These are phyloP conservation scores for Camelus dromedarius DNA, from an alignment of 2,113 vertebrate species.

Conservation along the genomic window DNA sequence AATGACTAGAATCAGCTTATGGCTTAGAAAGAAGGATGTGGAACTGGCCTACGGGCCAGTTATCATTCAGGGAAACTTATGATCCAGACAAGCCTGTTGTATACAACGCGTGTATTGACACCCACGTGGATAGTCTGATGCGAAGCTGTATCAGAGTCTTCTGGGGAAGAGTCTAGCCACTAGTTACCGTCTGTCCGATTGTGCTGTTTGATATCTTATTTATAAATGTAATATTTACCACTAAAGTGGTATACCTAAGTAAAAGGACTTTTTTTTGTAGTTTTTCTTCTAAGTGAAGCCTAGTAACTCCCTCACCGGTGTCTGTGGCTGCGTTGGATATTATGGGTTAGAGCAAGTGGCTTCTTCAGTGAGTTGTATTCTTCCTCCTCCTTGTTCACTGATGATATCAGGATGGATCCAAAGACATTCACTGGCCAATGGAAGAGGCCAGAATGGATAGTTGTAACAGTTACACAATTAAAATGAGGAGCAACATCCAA, in stretches of 20 bases:
- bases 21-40: not conserved
- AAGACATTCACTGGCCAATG: not conserved
- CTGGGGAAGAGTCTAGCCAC: not conserved
- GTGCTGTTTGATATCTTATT: not conserved
- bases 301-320: not conserved
- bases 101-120: not conserved
- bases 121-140: not conserved
- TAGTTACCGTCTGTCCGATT: not conserved
- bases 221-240: not conserved
- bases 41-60: not conserved
- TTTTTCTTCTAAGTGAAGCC: not conserved
- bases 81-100: not conserved
- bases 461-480: not conserved
- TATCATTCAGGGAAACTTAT: not conserved
- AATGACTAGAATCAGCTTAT: not conserved
- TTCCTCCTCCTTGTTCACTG: not conserved
- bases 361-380: not conserved
- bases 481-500: not conserved
- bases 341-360: not conserved
- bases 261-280: not conserved
- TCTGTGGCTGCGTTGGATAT: not conserved
- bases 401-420: not conserved
- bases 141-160: not conserved
- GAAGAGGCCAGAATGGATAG: not conserved
- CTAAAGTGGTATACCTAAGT: not conserved